Evolutionary conservation across 2,797 vertebrate species (phyloP), one percentile per base, ranked within the genome.

Genomic region (Anguilla megastoma): DNA sequence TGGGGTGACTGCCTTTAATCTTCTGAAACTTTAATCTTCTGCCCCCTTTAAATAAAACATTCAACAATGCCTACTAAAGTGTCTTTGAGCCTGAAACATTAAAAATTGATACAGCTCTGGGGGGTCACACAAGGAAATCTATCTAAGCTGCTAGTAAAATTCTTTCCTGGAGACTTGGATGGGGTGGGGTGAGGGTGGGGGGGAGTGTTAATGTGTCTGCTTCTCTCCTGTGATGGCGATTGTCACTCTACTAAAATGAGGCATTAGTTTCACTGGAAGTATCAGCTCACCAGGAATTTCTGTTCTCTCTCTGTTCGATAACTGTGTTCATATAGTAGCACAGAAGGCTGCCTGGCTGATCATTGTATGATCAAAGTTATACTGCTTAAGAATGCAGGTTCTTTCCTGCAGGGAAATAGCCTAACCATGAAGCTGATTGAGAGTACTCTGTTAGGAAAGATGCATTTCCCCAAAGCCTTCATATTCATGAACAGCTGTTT

Each of bases 21-120:
- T 90, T 90, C 91, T 93, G 93, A 94, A 95, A 95, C 93, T 92
- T 95, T 94, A 94, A 96, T 93, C 91, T 87, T 30, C 87, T 84
- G 58, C n/a, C 92, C 89, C 33, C 86, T 90, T 92, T 96, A 93
- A 96, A 96, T 96, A 95, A 96, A 96, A 96, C 94, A 96, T 96
- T 92, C 94, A 95, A 95, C 93, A 95, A 95, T 95, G 93, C 91
- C 91, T 90, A 91, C 91, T 91, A 95, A 94, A 95, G 94, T 91
- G 93, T 94, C 91, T 92, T 90, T 89, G 91, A 94, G 94, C 87
- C 92, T 90, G 92, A 63, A 88, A 89, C 92, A 96, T 96, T 92
- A 95, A 96, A 96, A 94, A 96, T 96, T 94, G 90, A 96, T 95
- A 92, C 85, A 79, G 89, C 91, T 95, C 92, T 52, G 85, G 86